A percentile compares a stretch with the other conserved stretches of the same genome.
These are phyloP conservation scores for Reticulitermes speratus DNA, from an alignment of 1,140 invertebrate species.

Conservation along the genomic window DNA sequence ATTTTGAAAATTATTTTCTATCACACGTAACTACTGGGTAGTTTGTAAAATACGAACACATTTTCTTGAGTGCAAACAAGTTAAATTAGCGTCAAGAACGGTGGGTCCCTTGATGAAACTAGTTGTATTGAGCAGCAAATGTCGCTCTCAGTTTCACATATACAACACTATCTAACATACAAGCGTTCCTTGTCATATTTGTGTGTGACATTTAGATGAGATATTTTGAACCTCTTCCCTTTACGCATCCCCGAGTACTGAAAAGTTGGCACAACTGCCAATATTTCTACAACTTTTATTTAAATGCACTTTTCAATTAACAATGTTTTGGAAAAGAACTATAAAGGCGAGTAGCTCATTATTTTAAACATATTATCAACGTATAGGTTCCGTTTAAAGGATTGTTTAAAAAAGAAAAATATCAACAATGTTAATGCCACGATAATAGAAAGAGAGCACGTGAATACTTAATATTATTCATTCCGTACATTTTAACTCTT, in stretches of 20 bases:
- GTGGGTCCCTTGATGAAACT: not conserved
- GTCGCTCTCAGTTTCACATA: not conserved
- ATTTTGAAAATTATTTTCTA: not conserved
- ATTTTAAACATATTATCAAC: not conserved
- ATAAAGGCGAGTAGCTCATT: not conserved
- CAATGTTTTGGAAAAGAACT: not conserved
- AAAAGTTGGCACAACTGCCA: not conserved
- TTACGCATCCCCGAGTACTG: not conserved
- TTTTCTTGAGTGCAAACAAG: conserved; percentile 12
- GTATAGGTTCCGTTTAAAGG: not conserved
- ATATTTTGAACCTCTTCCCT: not conserved
- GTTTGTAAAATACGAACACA: conserved; percentile 8
- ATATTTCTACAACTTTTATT: not conserved
- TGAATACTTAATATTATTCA: too few species aligned
- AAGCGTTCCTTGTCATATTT: not conserved
- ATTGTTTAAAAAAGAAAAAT: not conserved
- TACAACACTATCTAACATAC: not conserved
- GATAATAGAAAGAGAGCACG: not conserved
- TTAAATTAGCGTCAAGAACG: not conserved
- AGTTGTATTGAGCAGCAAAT: not conserved
- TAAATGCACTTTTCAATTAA: conserved; percentile 6
- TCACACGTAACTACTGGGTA: not conserved
- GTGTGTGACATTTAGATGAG: not conserved
- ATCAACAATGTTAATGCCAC: conserved; percentile 15
- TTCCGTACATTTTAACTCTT: too few species aligned